phyloP scores from a whole-genome alignment of 1,140 invertebrate species.

The Cepaea nemoralis region DNA sequence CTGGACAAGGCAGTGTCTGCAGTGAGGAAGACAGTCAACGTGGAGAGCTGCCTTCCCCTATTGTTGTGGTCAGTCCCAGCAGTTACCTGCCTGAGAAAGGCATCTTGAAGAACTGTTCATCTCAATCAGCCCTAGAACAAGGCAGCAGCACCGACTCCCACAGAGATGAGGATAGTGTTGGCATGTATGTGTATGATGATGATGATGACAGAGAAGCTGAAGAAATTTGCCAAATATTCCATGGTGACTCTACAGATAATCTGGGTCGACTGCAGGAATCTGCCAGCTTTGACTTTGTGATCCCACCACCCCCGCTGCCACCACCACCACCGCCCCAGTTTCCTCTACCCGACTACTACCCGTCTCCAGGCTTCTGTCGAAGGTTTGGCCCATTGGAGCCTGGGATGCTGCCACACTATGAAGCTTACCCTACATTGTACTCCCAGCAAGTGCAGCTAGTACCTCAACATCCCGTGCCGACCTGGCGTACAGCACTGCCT shows the following conservation, averaged over 20 bases:
- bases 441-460: neutral
- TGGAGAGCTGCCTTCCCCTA: slow-evolving; percentile 62
- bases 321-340: slow-evolving; percentile 52
- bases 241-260: slow-evolving; percentile 55
- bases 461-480: slow-evolving; percentile 32
- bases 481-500: slow-evolving; percentile 41
- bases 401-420: neutral
- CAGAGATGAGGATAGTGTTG: slow-evolving; percentile 56
- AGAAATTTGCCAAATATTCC: slow-evolving; percentile 63
- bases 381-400: slow-evolving; percentile 30
- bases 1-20: too few relatives aligned
- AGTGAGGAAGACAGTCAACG: slow-evolving; percentile 67
- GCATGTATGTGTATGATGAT: slow-evolving; percentile 54
- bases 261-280: slow-evolving; percentile 62
- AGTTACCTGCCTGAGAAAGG: slow-evolving; percentile 63
- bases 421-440: too few relatives aligned
- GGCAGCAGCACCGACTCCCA: slow-evolving; percentile 46
- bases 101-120: slow-evolving; percentile 54
- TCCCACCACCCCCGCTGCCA: slow-evolving; percentile 58
- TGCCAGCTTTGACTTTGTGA: slow-evolving; percentile 65
- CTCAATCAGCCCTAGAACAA: slow-evolving; percentile 42
- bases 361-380: slow-evolving; percentile 51
- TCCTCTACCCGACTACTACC: slow-evolving; percentile 43
- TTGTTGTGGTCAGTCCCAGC: slow-evolving; percentile 64
- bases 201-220: slow-evolving; percentile 59